Evolutionary conservation across 2,113 vertebrate genomes (phyloP), one percentile per base, ranked within the genome.

Genomic region (Paratilapia polleni): DNA sequence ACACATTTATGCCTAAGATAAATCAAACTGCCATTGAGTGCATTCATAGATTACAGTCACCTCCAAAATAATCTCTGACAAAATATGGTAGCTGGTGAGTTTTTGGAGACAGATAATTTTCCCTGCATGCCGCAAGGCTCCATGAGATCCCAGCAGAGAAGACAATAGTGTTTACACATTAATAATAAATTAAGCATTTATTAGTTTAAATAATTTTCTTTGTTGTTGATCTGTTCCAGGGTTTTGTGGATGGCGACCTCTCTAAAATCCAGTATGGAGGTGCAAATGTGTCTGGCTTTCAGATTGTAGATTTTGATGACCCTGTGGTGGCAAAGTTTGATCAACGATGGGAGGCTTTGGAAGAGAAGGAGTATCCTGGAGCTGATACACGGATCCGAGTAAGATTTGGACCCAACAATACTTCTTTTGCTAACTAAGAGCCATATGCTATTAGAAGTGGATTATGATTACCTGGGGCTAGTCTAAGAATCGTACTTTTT

Each of bases 231-330:
- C 61, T 86, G 15, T 83, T 89, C 19, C 91, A 99, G 98, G 98
- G 98, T 43, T 99, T 99, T 91, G 96, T 98, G 62, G 98, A 99
- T 85, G 98, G 98, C 59, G 98, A 99, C 90, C 94, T 99, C 77
- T 96, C 98, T 73, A 99, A 99, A 95, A 99, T 99, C 94, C 98
- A 99, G 83, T 99, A 99, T 88, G 98, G 98, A 91, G 98, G 98
- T 36, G 98, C 98, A 4, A 99, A 99, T 1, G 98, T 99, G 57
- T 99, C 98, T 64, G 98, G 98, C 88, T 99, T 99, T 95, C 98
- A 99, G 92, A 98, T 99, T 14, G 98, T 99, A 58, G 98, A 99
- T 88, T 99, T 99, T 76, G 98, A 99, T 77, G 97, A 99, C 88
- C 97, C 98, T 70, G 85, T 97, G 54, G 98, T 99, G 20, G 95